Percentiles rank a stretch among this genome's conserved stretches.
Evolutionary conservation across 2,888 invertebrate species (phyloP).

Genomic region (Dicranocentrus wangi): DNA sequence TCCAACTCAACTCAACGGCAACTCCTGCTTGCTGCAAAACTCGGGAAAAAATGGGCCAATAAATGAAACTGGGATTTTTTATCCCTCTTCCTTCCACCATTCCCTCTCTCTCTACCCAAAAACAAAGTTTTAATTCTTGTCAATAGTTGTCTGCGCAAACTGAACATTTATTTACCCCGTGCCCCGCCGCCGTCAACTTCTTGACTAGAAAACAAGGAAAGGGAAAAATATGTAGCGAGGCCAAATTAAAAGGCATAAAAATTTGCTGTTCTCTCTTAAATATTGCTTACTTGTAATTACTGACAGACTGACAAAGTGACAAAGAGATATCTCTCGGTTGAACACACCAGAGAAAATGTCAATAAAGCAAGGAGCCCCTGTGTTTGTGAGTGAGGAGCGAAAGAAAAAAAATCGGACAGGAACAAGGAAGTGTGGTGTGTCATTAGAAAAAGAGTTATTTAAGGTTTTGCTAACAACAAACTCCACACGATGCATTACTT

Average conservation of each 20-base stretch:
- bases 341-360: conserved; percentile 21
- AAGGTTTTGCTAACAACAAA: background rate
- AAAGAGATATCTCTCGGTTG: conserved; percentile 34
- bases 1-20: no score
- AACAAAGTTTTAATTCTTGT: conserved; percentile 27
- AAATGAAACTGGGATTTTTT: conserved; percentile 13
- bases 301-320: conserved; percentile 56
- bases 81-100: conserved; percentile 21
- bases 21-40: background rate
- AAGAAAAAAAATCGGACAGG: conserved; percentile 19
- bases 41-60: background rate
- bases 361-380: conserved; percentile 19
- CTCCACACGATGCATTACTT: conserved; percentile 6
- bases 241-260: conserved; percentile 24
- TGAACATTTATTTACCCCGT: background rate
- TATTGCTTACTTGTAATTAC: conserved; percentile 25
- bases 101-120: background rate
- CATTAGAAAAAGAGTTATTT: conserved; percentile 25
- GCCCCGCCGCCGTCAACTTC: conserved; percentile 46
- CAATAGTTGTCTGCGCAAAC: conserved; percentile 38
- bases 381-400: background rate
- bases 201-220: background rate
- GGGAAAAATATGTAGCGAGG: conserved; percentile 21
- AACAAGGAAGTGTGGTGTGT: conserved; percentile 51
- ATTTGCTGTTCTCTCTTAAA: conserved; percentile 4